These are phyloP conservation scores for Anseranas semipalmata DNA, from an alignment of 2,113 vertebrate genomes.

Conservation along the genomic window DNA sequence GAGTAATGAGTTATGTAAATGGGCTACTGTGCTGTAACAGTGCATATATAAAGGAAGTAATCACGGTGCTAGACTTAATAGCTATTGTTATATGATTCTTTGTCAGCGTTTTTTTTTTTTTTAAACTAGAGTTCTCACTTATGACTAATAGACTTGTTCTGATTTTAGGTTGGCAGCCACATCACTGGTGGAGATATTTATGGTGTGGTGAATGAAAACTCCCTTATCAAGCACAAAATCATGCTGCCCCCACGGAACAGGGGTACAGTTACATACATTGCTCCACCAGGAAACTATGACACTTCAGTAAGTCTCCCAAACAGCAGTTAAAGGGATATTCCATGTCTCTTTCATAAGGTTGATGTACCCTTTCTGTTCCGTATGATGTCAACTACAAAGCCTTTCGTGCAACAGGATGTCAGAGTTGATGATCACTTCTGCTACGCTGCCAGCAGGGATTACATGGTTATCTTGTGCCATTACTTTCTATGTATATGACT, in stretches of 20 bases:
- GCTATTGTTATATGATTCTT: background rate
- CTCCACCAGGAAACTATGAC: conserved; percentile 91
- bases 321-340: background rate
- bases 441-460: background rate
- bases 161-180: conserved; percentile 90
- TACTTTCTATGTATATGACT: background rate
- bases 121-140: background rate
- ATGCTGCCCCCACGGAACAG: conserved; percentile 93
- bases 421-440: background rate
- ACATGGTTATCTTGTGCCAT: background rate
- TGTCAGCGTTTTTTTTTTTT: background rate
- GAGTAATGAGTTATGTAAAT: conserved; percentile 3
- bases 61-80: conserved; percentile 12
- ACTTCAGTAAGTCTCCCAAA: conserved; percentile 83
- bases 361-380: background rate
- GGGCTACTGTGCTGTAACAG: background rate
- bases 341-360: background rate
- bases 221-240: conserved; percentile 96
- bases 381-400: background rate
- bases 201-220: conserved; percentile 90
- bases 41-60: background rate
- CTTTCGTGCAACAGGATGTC: background rate
- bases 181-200: conserved; percentile 98
- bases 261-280: conserved; percentile 95
- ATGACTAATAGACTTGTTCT: conserved; percentile 19